Conservation (phyloP, 2,888 invertebrate species). For the Empis stercorea region DNA sequence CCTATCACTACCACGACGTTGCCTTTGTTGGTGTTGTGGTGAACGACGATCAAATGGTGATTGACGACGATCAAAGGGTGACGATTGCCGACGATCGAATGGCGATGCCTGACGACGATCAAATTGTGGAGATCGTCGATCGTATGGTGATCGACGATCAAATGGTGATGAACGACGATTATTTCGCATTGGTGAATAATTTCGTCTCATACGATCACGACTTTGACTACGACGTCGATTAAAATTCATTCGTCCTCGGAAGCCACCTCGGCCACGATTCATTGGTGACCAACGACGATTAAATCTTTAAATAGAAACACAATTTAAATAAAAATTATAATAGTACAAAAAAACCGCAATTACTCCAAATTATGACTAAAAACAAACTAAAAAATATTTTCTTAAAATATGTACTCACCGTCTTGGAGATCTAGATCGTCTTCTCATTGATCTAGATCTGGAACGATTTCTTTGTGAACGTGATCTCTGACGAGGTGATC, state of each 20-base stretch:
- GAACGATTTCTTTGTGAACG: conserved; percentile 27
- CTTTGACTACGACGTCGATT: conserved; percentile 29
- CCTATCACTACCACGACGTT: conserved; percentile 23
- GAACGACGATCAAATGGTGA: conserved; percentile 20
- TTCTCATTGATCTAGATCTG: conserved; percentile 30
- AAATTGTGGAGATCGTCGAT: conserved; percentile 16
- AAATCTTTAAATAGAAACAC: neutral
- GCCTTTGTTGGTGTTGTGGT: conserved; percentile 23
- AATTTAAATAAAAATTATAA: neutral
- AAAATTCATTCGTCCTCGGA: conserved; percentile 11
- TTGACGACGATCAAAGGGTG: conserved; percentile 18
- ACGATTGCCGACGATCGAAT: conserved; percentile 10
- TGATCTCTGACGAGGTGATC: conserved; percentile 26
- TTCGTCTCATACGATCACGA: conserved; percentile 14
- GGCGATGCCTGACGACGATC: conserved; percentile 16
- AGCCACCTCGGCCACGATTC: conserved; percentile 7
- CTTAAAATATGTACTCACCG: conserved; percentile 17
- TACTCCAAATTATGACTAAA: neutral
- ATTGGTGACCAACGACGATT: neutral
- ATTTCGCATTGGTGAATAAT: conserved; percentile 3
- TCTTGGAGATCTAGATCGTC: conserved; percentile 31
- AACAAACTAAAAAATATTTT: neutral
- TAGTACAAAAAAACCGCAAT: neutral
- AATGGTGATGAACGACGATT: conserved; percentile 12
- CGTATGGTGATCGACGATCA: conserved; percentile 13